These are phyloP conservation scores for Cryptocephalus moraei DNA, from an alignment of 2,888 invertebrate genomes.

Conservation along the genomic window DNA sequence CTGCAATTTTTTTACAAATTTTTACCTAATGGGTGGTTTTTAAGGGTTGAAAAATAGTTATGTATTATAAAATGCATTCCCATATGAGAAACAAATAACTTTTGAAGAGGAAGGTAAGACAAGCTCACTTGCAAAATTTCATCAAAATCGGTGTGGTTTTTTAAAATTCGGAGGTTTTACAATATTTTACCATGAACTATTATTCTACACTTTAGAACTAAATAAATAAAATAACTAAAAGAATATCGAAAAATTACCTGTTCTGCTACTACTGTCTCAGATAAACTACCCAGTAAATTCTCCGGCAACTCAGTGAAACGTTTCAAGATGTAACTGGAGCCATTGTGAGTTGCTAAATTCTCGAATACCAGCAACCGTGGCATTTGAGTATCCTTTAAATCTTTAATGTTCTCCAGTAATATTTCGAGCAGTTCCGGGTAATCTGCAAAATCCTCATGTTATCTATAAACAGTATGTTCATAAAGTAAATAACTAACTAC, in stretches of 20 bases:
- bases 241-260: constrained; percentile 10
- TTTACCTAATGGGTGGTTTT: too few species aligned
- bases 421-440: constrained; percentile 12
- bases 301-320: constrained; percentile 15
- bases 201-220: background rate
- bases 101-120: too few species aligned
- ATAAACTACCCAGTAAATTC: constrained; percentile 12
- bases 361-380: constrained; percentile 18
- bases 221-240: background rate
- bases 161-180: too few species aligned
- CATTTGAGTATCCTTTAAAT: constrained; percentile 12
- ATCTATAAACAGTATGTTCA: background rate
- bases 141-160: too few species aligned
- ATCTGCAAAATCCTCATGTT: constrained; percentile 6
- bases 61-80: too few species aligned
- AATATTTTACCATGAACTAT: too few species aligned
- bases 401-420: constrained; percentile 16
- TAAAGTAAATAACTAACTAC: constrained; percentile 21
- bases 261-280: constrained; percentile 12
- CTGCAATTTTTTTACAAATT: too few species aligned
- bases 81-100: too few species aligned
- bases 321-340: constrained; percentile 15
- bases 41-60: too few species aligned
- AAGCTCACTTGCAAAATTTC: too few species aligned
- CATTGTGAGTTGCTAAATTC: constrained; percentile 14